Base-by-base conservation (phyloP, 2,797 vertebrate genomes). In the Pristis pectinata region DNA sequence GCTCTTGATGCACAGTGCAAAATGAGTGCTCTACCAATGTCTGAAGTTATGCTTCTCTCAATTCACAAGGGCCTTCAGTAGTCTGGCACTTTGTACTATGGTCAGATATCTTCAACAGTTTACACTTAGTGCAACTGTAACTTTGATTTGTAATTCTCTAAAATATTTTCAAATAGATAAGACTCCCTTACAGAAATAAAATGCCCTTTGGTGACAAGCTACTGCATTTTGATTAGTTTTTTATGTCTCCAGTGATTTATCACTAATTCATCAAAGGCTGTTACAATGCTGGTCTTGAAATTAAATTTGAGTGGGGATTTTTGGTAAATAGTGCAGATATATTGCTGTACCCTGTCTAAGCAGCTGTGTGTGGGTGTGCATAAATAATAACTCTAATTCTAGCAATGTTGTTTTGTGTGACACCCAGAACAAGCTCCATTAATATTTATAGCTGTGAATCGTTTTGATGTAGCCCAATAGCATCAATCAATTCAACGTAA, bases 311-410 rank as follows among this genome's bases (percentile, higher is more conserved):
- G 70, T 67, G 83, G 61, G 19, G 61, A 76, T 56, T 72, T 93
- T 94, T 76, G 13, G 70, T 76, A 74, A 93, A 49, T 49, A 74
- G 70, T 30, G 92, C 41, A 94, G 22, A 94, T 76, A 76, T 56
- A 94, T 94, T 56, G 92, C 92, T 94, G 44, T 76, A 64, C 24
- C 15, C 70, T 94, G 15, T 53, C 92, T 94, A 76, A 76, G 70
- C 92, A 94, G 92, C 92, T 94, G 92, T 94, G 91, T 93, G 92
- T 94, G 70, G 92, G 92, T 94, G 92, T 94, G 70, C 92, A 94
- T 94, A 94, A 30, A 72, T 53, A 94, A 94, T 74, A 74, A 76
- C 70, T 92, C 89, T 94, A 72, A 76, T 56, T 10, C 41, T n/a
- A 53, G 70, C 92, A 94, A 53, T 76, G 49, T 44, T 76, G 59